Evolutionary conservation across 1,140 invertebrate genomes (phyloP).

Genomic region (Scaptomyza graminum): DNA sequence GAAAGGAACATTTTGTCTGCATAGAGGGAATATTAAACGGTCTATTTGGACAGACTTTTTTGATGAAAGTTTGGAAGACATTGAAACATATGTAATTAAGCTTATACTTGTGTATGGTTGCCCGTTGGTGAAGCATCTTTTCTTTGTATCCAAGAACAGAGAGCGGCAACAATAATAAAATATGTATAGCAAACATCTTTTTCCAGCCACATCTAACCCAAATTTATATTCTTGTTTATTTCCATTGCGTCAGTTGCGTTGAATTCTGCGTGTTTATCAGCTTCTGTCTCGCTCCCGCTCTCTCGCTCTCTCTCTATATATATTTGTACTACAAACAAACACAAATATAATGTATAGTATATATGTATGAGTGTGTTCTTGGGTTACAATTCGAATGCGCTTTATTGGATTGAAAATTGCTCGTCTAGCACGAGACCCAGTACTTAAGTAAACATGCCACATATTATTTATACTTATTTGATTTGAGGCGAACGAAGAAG

Average conservation of each 20-base stretch:
- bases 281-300: too few species aligned
- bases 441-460: too few species aligned
- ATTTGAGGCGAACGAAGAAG: background rate
- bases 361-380: background rate
- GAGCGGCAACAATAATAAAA: background rate
- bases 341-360: too few species aligned
- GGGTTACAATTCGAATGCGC: background rate
- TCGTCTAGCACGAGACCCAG: too few species aligned
- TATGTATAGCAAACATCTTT: constrained; percentile 32
- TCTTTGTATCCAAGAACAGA: background rate
- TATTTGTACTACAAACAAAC: too few species aligned
- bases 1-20: background rate
- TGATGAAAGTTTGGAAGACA: too few species aligned
- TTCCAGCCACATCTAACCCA: constrained; percentile 10
- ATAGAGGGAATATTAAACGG: background rate
- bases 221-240: constrained; percentile 26
- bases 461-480: background rate
- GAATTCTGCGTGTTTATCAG: too few species aligned
- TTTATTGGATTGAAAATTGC: too few species aligned
- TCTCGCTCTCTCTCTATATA: too few species aligned
- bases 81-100: background rate
- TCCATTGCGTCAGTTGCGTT: constrained; percentile 19
- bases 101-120: too few species aligned
- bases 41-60: background rate
- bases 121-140: constrained; percentile 3